Conservation (phyloP, 2,797 vertebrate genomes). For the Aulostomus chinensis region DNA sequence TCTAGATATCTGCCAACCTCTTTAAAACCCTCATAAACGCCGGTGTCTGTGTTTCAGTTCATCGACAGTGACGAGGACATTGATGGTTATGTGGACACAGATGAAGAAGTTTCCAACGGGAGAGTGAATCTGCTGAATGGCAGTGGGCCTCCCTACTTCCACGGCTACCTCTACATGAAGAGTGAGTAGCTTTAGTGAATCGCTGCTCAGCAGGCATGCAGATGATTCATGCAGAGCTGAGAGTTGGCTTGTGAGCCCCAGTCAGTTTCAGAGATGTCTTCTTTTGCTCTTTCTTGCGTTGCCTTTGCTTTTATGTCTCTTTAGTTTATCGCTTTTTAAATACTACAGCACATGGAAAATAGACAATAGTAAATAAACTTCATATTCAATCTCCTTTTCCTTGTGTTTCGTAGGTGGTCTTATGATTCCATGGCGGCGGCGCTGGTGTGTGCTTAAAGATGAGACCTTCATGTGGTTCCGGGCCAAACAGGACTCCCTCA, state of each 20-base stretch:
- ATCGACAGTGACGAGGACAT: conserved; percentile 91
- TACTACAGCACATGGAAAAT: no score
- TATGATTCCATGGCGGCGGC: conserved; percentile 91
- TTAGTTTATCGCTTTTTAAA: no score
- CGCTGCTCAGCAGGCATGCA: conserved; percentile 42
- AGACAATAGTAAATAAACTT: no score
- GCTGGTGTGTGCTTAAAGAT: conserved; percentile 93
- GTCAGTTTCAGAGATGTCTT: conserved; percentile 1
- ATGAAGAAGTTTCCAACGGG: conserved; percentile 89
- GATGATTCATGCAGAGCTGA: conserved; percentile 28
- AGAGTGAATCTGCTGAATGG: conserved; percentile 86
- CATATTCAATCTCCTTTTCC: no score
- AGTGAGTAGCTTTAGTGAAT: conserved; percentile 72
- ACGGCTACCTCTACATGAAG: conserved; percentile 96
- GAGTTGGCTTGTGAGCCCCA: no score
- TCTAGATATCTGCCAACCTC: background rate
- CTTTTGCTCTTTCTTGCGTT: background rate
- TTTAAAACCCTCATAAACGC: background rate
- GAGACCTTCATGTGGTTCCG: conserved; percentile 97
- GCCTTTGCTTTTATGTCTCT: background rate
- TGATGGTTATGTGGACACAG: conserved; percentile 91
- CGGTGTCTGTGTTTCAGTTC: conserved; percentile 75
- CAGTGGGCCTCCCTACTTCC: conserved; percentile 90
- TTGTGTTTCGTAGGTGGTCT: no score
- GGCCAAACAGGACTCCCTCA: conserved; percentile 91